Evolutionary conservation across 2,888 invertebrate species (phyloP).

Genomic region (Masnerella sp.): DNA sequence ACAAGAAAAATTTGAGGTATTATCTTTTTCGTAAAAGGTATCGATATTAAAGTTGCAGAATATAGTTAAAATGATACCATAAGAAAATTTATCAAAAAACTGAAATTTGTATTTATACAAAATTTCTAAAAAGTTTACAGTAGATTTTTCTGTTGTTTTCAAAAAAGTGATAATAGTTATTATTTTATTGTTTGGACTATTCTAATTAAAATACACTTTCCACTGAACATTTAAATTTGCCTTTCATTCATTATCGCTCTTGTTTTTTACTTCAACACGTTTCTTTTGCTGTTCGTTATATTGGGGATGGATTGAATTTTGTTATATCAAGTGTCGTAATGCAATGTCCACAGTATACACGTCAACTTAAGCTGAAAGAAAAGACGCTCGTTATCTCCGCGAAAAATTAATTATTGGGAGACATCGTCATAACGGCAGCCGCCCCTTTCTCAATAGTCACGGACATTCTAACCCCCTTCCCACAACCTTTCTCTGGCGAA

Average conservation of each 20-base stretch:
- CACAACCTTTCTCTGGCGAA: slow-evolving; percentile 61
- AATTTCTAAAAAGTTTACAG: too few relatives aligned
- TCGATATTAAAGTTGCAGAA: too few relatives aligned
- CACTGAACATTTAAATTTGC: too few relatives aligned
- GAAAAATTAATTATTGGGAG: slow-evolving; percentile 78
- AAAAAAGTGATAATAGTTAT: too few relatives aligned
- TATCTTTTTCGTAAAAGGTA: too few relatives aligned
- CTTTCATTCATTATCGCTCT: slow-evolving; percentile 48
- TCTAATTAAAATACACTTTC: too few relatives aligned
- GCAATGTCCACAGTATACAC: slow-evolving; percentile 66
- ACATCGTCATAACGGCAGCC: slow-evolving; percentile 66
- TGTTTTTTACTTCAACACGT: slow-evolving; percentile 49
- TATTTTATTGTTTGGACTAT: too few relatives aligned
- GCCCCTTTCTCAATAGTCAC: slow-evolving; percentile 46
- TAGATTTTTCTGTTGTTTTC: too few relatives aligned
- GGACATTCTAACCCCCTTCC: slow-evolving; percentile 55
- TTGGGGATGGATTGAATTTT: slow-evolving; percentile 63
- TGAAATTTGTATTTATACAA: too few relatives aligned
- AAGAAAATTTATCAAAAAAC: too few relatives aligned
- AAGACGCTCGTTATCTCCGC: slow-evolving; percentile 76
- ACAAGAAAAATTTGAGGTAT: too few relatives aligned
- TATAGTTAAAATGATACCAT: too few relatives aligned
- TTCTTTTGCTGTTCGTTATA: slow-evolving; percentile 56
- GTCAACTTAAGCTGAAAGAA: slow-evolving; percentile 64
- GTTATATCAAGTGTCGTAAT: slow-evolving; percentile 69